phyloP scores from a whole-genome alignment of 1,140 invertebrate species.

The Rhagoletis zephyria region DNA sequence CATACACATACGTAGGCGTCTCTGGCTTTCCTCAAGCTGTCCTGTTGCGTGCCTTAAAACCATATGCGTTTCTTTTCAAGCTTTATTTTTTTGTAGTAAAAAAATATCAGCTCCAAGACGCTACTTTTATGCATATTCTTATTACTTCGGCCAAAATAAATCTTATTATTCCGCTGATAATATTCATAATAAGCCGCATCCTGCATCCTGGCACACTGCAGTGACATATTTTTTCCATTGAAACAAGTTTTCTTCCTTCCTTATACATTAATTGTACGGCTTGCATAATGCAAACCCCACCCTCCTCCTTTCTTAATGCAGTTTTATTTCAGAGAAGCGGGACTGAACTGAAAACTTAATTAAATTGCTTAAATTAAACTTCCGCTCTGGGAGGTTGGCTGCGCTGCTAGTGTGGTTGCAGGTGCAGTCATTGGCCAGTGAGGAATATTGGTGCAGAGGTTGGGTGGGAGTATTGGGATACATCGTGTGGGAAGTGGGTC shows the following conservation, averaged over 20 bases:
- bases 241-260: neutral
- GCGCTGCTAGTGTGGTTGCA: neutral
- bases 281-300: neutral
- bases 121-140: no score
- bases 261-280: neutral
- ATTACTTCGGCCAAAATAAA: neutral
- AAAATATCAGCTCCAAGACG: no score
- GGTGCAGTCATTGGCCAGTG: neutral
- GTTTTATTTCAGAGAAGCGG: slow-evolving; percentile 17
- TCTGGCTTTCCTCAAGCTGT: no score
- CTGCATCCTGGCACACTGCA: neutral
- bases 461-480: neutral
- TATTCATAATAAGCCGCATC: slow-evolving; percentile 28
- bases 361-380: slow-evolving; percentile 45
- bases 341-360: slow-evolving; percentile 31
- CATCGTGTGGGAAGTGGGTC: no score
- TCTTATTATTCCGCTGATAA: neutral
- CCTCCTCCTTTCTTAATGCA: neutral
- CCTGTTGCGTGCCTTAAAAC: no score
- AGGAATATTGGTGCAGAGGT: neutral
- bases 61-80: no score
- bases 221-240: slow-evolving; percentile 1
- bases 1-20: no score
- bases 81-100: no score
- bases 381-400: neutral